phyloP scores from a whole-genome alignment of 2,113 vertebrate species.

The Melozone crissalis region DNA sequence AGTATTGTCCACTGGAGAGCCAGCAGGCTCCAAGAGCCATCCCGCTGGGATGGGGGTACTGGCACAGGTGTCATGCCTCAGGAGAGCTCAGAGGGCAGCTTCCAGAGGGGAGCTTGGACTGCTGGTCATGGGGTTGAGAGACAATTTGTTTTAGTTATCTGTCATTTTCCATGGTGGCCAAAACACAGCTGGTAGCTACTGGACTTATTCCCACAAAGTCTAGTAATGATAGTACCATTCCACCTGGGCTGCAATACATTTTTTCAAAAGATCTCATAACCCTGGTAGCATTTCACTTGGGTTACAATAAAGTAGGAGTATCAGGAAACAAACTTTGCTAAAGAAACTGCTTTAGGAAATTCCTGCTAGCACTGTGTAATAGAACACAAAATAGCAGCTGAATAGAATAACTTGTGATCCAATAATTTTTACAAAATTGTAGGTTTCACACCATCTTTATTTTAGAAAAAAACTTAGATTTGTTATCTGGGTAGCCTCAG shows the following conservation, averaged over 20 bases:
- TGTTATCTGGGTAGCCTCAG: not conserved
- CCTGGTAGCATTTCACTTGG: not conserved
- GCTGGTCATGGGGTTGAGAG: rapidly evolving
- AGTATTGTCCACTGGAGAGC: not conserved
- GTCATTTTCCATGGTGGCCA: not conserved
- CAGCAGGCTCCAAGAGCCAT: not conserved
- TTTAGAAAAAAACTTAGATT: not conserved
- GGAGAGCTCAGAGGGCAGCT: not conserved
- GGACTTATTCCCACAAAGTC: not conserved
- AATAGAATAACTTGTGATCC: not conserved
- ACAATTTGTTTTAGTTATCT: not conserved
- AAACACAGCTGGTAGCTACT: not conserved
- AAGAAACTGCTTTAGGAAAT: not conserved
- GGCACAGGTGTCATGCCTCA: rapidly evolving
- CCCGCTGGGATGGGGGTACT: not conserved
- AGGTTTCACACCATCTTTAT: not conserved
- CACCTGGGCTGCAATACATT: not conserved
- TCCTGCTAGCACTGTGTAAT: not conserved
- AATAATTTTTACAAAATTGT: not conserved
- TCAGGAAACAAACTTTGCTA: not conserved
- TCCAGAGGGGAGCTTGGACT: not conserved
- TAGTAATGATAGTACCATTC: not conserved
- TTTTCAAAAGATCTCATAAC: not conserved
- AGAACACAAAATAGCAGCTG: not conserved
- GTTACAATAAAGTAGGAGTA: not conserved